Percentiles rank a stretch among this genome's conserved stretches.
These are phyloP conservation scores for Drosophila picticornis DNA, from an alignment of 2,888 invertebrate species.

Conservation along the genomic window DNA sequence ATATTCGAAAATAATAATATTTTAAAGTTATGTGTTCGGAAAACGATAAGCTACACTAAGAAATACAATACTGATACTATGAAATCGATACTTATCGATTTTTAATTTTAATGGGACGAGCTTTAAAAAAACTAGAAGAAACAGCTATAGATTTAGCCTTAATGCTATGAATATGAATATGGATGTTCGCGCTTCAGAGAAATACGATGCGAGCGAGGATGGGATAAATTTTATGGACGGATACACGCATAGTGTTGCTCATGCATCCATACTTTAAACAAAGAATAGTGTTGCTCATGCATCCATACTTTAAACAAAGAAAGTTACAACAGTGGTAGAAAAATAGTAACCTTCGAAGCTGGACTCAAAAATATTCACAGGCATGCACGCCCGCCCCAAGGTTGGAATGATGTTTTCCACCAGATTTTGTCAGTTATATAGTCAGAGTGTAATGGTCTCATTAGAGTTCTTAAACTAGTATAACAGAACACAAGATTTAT, in stretches of 20 bases:
- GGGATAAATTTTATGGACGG: too few relatives aligned
- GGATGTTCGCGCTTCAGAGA: neutral
- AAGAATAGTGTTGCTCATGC: too few relatives aligned
- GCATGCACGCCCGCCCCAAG: neutral
- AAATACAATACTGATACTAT: neutral
- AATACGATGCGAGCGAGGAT: neutral
- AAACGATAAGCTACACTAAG: neutral
- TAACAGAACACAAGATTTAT: neutral
- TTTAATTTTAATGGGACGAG: neutral
- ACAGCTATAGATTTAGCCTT: neutral
- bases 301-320: neutral
- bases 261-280: neutral
- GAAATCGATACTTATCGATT: neutral
- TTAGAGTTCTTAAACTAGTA: neutral
- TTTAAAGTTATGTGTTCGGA: neutral
- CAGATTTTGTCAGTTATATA: neutral
- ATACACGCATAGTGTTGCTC: neutral
- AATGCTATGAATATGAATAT: neutral
- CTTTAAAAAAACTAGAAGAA: neutral
- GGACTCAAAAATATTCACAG: neutral
- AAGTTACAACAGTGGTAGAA: neutral
- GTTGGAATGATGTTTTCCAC: neutral
- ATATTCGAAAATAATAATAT: neutral
- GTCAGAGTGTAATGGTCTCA: neutral
- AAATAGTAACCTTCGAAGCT: neutral